phyloP scores from a whole-genome alignment of 2,113 vertebrate genomes.

The Acrocephalus kingi region DNA sequence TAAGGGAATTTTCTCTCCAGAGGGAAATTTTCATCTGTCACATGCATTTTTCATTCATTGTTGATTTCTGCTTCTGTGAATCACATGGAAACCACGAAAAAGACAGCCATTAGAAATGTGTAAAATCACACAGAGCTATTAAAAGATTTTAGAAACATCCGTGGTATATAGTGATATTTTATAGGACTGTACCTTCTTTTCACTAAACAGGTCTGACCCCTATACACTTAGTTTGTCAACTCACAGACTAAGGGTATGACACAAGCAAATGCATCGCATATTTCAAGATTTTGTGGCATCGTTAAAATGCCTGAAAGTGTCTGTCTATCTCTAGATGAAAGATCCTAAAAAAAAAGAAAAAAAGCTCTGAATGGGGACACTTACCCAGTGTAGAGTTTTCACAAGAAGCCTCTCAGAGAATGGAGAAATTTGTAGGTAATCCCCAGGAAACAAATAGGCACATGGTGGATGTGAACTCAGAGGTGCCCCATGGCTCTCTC shows the following conservation, averaged over 20 bases:
- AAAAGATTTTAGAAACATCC: neutral
- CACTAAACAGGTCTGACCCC: neutral
- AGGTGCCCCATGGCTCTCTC: neutral
- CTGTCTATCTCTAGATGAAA: neutral
- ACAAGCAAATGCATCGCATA: neutral
- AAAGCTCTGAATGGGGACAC: neutral
- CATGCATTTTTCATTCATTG: neutral
- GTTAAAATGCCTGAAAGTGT: neutral
- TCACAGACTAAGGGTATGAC: neutral
- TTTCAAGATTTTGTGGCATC: neutral
- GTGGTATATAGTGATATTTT: neutral
- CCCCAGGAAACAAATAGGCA: neutral
- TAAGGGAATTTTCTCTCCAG: neutral
- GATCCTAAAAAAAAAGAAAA: neutral
- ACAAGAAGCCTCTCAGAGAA: neutral
- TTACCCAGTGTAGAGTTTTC: neutral
- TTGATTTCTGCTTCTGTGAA: neutral
- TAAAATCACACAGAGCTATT: neutral
- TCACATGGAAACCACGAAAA: neutral
- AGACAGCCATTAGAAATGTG: neutral
- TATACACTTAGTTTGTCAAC: neutral
- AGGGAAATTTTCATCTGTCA: neutral
- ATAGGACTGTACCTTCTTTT: neutral
- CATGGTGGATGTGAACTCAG: rapidly evolving
- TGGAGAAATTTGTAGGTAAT: neutral